Conservation (phyloP, 2,113 vertebrate genomes). For the Orycteropus afer region DNA sequence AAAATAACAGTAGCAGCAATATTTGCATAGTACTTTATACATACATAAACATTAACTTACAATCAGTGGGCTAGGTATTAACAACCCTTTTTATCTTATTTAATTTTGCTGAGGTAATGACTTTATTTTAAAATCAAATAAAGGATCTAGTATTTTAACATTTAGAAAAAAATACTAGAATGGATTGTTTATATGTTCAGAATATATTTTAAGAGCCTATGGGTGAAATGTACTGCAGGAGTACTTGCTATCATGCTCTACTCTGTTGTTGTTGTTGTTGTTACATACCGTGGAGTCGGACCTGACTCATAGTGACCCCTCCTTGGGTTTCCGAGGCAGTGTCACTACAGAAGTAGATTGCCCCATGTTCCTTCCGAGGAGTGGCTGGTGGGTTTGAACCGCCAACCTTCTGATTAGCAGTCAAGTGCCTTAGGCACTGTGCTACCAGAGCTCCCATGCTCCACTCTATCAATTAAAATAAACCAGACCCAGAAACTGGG, state of each 20-base stretch:
- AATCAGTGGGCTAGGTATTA: not conserved
- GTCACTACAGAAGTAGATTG: too few relatives aligned
- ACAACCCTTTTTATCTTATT: conserved; percentile 9
- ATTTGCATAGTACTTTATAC: not conserved
- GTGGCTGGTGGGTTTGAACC: too few relatives aligned
- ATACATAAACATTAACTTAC: conserved; percentile 51
- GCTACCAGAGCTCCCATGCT: too few relatives aligned
- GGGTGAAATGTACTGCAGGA: not conserved
- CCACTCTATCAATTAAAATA: not conserved
- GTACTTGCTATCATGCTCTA: not conserved
- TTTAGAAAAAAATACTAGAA: conserved; percentile 36
- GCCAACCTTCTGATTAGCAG: too few relatives aligned
- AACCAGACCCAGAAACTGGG: not conserved
- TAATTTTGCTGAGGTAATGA: conserved; percentile 36
- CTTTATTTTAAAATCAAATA: conserved; percentile 55
- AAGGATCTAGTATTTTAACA: conserved; percentile 35
- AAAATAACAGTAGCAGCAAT: conserved; percentile 5
- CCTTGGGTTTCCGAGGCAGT: too few relatives aligned
- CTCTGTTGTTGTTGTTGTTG: too few relatives aligned
- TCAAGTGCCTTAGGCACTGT: too few relatives aligned
- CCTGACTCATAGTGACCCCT: too few relatives aligned
- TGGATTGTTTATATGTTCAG: not conserved
- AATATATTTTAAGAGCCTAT: not conserved
- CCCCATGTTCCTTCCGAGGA: too few relatives aligned
- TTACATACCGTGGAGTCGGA: not conserved